Conservation (phyloP, 1,140 invertebrate genomes). For the Pachypsylla venusta region DNA sequence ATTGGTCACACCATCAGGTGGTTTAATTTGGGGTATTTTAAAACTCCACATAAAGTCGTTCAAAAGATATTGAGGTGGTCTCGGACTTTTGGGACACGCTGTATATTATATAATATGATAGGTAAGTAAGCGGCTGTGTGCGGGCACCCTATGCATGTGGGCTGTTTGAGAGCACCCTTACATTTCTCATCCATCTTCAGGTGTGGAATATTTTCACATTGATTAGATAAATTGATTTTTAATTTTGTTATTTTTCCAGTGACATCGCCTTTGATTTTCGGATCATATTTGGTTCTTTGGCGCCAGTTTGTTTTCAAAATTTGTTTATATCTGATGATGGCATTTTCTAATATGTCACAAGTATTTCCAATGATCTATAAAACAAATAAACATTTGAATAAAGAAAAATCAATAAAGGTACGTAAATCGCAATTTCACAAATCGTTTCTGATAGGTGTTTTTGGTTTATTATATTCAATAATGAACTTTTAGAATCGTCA, state of each 20-base stretch:
- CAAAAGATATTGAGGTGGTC: not conserved
- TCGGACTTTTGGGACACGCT: not conserved
- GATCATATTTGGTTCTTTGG: not conserved
- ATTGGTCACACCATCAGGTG: too few relatives aligned
- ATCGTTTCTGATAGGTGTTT: not conserved
- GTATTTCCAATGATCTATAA: not conserved
- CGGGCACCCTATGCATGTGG: not conserved
- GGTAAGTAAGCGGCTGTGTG: not conserved
- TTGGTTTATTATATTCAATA: not conserved
- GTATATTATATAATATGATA: not conserved
- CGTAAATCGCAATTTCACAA: not conserved
- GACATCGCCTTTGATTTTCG: not conserved
- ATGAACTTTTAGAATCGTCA: not conserved
- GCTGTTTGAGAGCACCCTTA: not conserved
- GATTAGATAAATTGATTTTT: not conserved
- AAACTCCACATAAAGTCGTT: not conserved
- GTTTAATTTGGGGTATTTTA: too few relatives aligned
- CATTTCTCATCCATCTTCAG: conserved; percentile 1
- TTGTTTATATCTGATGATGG: not conserved
- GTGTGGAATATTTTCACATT: not conserved
- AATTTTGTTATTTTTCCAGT: not conserved
- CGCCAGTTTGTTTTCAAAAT: conserved; percentile 5
- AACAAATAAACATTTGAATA: not conserved
- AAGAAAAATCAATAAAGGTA: not conserved
- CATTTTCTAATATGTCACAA: not conserved